phyloP scores from a whole-genome alignment of 2,113 vertebrate species.

The Genyomyrus donnyi region DNA sequence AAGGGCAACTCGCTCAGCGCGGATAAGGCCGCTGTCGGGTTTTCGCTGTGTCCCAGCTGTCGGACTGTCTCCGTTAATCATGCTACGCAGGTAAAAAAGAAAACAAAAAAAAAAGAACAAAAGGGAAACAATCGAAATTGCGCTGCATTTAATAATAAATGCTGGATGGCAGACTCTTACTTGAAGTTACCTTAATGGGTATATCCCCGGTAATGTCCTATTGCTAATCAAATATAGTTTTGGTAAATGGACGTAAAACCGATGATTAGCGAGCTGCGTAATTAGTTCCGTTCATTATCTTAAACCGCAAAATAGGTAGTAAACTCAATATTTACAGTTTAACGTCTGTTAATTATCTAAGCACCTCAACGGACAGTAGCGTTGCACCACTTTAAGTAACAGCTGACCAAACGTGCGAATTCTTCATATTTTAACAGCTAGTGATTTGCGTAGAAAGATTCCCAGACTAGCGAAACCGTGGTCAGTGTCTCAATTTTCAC shows the following conservation, averaged over 20 bases:
- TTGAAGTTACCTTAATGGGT: neutral
- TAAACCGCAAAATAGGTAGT: neutral
- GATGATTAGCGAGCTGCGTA: neutral
- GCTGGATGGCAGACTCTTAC: neutral
- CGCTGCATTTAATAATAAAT: neutral
- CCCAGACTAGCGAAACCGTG: neutral
- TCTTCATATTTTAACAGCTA: neutral
- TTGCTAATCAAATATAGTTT: neutral
- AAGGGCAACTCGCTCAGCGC: constrained; percentile 52
- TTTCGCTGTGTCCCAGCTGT: neutral
- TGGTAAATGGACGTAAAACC: neutral
- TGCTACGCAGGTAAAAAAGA: neutral
- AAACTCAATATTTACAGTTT: neutral
- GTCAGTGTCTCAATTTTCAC: neutral
- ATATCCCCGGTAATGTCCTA: neutral
- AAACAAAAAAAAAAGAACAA: neutral
- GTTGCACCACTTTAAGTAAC: neutral
- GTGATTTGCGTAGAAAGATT: neutral
- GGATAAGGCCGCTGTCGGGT: neutral
- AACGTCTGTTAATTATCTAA: neutral
- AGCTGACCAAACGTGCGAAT: neutral
- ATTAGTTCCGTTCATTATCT: neutral
- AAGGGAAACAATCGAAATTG: neutral
- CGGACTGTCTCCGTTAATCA: neutral
- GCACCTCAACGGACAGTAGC: neutral